Percentiles rank a stretch among this genome's conserved stretches.
phyloP scores from a whole-genome alignment of 2,797 vertebrate species.

The Enteromius viviparus region DNA sequence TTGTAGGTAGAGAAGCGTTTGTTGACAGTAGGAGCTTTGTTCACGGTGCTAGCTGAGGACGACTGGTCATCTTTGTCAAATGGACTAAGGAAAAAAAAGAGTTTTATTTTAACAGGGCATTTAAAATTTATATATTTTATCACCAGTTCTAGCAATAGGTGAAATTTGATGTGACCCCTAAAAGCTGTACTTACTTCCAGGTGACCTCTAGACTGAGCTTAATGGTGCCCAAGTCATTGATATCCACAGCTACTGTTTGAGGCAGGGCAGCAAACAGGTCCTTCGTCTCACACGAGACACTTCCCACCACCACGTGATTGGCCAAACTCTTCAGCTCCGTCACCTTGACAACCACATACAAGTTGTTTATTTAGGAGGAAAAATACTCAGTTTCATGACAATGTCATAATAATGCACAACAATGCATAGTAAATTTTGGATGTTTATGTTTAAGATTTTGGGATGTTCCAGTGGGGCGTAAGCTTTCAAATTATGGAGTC shows the following conservation, averaged over 20 bases:
- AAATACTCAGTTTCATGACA: background rate
- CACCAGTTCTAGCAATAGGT: background rate
- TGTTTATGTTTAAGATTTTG: background rate
- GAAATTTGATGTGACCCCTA: background rate
- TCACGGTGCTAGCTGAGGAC: slow-evolving; percentile 85
- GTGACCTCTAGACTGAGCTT: slow-evolving; percentile 95
- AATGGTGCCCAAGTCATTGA: slow-evolving; percentile 97
- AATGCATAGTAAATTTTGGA: background rate
- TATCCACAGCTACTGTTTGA: slow-evolving; percentile 94
- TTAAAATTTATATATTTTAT: background rate
- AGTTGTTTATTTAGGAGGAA: slow-evolving; percentile 9
- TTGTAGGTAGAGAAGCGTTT: slow-evolving; percentile 94
- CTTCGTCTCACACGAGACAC: slow-evolving; percentile 94
- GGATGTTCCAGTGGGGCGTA: background rate
- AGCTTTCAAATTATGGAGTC: background rate
- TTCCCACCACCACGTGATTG: slow-evolving; percentile 94
- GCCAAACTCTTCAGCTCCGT: slow-evolving; percentile 94
- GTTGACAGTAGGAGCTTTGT: slow-evolving; percentile 88
- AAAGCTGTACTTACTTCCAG: slow-evolving; percentile 87
- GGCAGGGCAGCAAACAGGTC: slow-evolving; percentile 92
- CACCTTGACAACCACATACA: slow-evolving; percentile 77
- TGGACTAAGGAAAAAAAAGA: slow-evolving; percentile 76
- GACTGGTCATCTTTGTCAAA: slow-evolving; percentile 95
- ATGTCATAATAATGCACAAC: background rate
- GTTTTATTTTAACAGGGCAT: background rate